Base-by-base conservation (phyloP, 2,113 vertebrate species). In the Ancistrus triradiatus region DNA sequence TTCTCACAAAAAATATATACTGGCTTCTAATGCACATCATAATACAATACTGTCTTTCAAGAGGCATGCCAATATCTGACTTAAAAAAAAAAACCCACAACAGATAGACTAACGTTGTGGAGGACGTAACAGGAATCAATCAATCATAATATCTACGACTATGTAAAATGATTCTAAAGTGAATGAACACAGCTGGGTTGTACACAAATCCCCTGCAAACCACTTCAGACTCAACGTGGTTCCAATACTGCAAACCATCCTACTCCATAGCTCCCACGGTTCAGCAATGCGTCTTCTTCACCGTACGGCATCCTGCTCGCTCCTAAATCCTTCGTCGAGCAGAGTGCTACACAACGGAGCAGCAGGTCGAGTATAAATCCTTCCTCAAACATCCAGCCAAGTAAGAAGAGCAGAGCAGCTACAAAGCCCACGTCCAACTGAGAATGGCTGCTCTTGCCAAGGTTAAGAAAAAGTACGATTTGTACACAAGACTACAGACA, bases 261-360 rank as follows among this genome's bases (percentile, higher is more conserved):
- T n/a, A 33, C 31, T 43, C 51, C 61, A 55, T 27, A 24, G 63
- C 66, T 47, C 14, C 19, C 31, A 50, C 22, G 7, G 56, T 44
- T 31, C 24, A 59, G n/a, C 35, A 27, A 28, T 33, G 48, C 24
- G 22, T 7, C 21, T 7, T 13, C 31, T 14, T 10, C 46, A 51
- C 14, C 33, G 40, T 21, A 17, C 46, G n/a, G 19, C 49, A 44
- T 15, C 43, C 49, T 25, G 4, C 17, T 43, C 35, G 14, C 25
- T 22, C 2, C 31, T 71, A 21, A 71, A 67, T 63, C 35, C 46
- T 33, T 50, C 6, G 53, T 46, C 33, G 28, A 58, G 22, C 24
- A 44, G 3, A 19, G 19, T 40, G 6, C 59, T 48, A 56, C 50
- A 69, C 46, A 13, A 7, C 47, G 48, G 18, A 35, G 19, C 40